phyloP scores from a whole-genome alignment of 1,140 invertebrate species.

The Calephelis nemesis region DNA sequence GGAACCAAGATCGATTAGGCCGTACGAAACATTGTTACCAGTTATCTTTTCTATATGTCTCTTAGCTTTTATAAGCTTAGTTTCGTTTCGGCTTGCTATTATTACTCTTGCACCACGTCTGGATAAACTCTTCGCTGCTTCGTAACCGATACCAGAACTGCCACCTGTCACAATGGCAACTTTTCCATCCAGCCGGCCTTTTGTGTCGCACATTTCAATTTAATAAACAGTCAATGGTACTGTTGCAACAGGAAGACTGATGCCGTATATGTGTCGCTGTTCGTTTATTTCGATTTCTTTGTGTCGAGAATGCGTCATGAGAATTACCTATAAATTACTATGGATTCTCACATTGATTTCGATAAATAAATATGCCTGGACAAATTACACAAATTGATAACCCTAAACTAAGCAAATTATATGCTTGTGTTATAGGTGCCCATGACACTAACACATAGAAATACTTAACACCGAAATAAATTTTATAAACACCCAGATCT shows the following conservation, averaged over 20 bases:
- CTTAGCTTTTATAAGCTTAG: slow-evolving; percentile 71
- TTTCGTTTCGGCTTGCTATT: slow-evolving; percentile 84
- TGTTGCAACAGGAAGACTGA: slow-evolving; percentile 35
- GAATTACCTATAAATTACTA: slow-evolving; percentile 27
- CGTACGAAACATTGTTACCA: slow-evolving; percentile 52
- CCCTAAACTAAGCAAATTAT: too few relatives aligned
- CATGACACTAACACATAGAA: too few relatives aligned
- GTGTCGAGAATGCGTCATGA: slow-evolving; percentile 26
- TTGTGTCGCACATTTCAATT: slow-evolving; percentile 48
- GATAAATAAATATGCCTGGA: slow-evolving; percentile 19
- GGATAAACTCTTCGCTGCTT: slow-evolving; percentile 85
- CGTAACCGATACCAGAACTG: slow-evolving; percentile 91
- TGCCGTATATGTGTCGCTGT: slow-evolving; percentile 31
- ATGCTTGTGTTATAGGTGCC: too few relatives aligned
- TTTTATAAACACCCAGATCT: not conserved
- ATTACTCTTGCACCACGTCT: slow-evolving; percentile 86
- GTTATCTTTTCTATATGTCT: slow-evolving; percentile 52
- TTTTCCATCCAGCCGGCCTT: slow-evolving; percentile 80
- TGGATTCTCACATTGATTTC: slow-evolving; percentile 35
- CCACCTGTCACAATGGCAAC: slow-evolving; percentile 89
- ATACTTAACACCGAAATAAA: too few relatives aligned
- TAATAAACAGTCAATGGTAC: slow-evolving; percentile 31
- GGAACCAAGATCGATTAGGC: slow-evolving; percentile 56
- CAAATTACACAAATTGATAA: too few relatives aligned
- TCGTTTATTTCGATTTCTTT: slow-evolving; percentile 45